Base-by-base conservation (phyloP, 2,797 vertebrate genomes). In the Tenualosa thibaudeaui region DNA sequence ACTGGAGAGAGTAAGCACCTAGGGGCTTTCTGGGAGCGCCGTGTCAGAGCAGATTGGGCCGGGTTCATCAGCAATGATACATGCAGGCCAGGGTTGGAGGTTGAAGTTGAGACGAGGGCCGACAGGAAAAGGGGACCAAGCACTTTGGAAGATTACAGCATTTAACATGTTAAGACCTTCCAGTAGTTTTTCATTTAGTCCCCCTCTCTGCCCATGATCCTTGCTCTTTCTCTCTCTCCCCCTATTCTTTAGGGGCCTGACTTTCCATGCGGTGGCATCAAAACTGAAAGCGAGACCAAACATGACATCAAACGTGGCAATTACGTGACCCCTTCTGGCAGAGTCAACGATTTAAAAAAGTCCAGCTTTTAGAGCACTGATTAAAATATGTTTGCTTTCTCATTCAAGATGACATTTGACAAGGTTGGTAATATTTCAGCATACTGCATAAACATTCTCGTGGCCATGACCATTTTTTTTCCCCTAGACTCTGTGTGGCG, bases 71-170 rank as follows among this genome's bases (percentile, higher is more conserved):
- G 94, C 90, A 89, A 92, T 96, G 97, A 98, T 96, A 93, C 95
- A 97, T 95, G 94, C 92, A 10, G 92, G 91, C 90, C 94, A 92
- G 95, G 96, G 97, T 97, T 94, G 95, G 92, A 97, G 97, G 97
- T 97, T 95, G 95, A 96, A 97, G 97, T 97, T 97, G 96, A 98
- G 92, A 94, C 90, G 88, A 94, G 92, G 96, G 96, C 93, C 95
- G 96, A 95, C 94, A 97, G 96, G 97, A 97, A 97, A 94, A 93
- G 89, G 91, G 93, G 93, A 94, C 90, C 92, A 93, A 93, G 89
- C 95, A 94, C 96, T 96, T 93, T 92, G 93, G 94, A 96, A 97
- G 95, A 96, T 96, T 97, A 96, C 94, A 95, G 94, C 95, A 94
- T 92, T 93, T 93, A 96, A 94, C 95, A 94, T 95, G 94, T 90